Conservation (phyloP, 2,888 invertebrate species). For the Melanchra persicariae region DNA sequence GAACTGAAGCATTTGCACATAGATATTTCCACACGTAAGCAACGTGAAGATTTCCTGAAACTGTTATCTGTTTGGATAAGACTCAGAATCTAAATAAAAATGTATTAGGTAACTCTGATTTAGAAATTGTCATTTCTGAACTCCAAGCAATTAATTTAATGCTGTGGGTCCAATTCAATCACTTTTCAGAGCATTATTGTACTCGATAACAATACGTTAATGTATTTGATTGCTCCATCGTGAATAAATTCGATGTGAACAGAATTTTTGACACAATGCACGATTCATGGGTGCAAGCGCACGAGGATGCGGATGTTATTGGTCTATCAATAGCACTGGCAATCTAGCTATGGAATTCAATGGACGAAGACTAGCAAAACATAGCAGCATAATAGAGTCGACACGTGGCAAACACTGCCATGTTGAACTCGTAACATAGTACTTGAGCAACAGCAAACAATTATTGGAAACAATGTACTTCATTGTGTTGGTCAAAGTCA, state of each 20-base stretch:
- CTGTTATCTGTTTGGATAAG: not conserved
- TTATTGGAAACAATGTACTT: constrained; percentile 60
- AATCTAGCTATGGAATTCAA: constrained; percentile 76
- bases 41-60: not conserved
- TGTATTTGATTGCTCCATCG: constrained; percentile 14
- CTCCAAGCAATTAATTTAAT: constrained; percentile 28
- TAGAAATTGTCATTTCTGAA: constrained; percentile 16
- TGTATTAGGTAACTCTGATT: not conserved
- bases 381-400: constrained; percentile 68
- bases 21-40: not conserved
- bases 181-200: constrained; percentile 33
- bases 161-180: constrained; percentile 19
- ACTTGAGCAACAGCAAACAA: constrained; percentile 61
- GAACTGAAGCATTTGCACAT: constrained; percentile 15
- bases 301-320: constrained; percentile 78
- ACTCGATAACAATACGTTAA: constrained; percentile 20
- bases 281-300: constrained; percentile 70
- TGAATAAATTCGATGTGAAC: constrained; percentile 18
- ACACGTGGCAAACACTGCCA: constrained; percentile 78
- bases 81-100: not conserved
- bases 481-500: constrained; percentile 64
- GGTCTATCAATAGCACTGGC: constrained; percentile 82
- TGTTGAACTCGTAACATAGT: constrained; percentile 59
- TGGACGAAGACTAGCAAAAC: constrained; percentile 72
- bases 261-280: constrained; percentile 67